Evolutionary conservation across 2,888 invertebrate species (phyloP).

Genomic region (Cheilosia grossa): DNA sequence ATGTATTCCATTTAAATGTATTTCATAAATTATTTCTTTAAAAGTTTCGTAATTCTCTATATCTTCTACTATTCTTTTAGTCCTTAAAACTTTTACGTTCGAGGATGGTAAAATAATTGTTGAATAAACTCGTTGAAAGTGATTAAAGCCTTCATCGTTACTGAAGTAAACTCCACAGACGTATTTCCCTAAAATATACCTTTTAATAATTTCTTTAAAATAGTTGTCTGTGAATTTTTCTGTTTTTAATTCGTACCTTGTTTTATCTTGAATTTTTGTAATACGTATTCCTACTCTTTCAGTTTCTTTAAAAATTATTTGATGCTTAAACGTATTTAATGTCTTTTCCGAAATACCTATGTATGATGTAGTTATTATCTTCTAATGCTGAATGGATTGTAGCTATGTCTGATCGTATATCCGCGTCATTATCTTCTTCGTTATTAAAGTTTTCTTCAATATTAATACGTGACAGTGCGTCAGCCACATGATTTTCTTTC

Average conservation of each 20-base stretch:
- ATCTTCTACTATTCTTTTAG: conserved; percentile 3
- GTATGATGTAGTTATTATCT: conserved; percentile 21
- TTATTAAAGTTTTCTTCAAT: conserved; percentile 20
- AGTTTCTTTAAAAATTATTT: conserved; percentile 28
- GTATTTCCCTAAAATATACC: conserved; percentile 6
- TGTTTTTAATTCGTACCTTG: conserved; percentile 1
- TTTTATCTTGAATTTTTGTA: conserved; percentile 16
- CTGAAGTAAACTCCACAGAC: conserved; percentile 11
- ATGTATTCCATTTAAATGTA: conserved; percentile 1
- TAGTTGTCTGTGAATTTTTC: conserved; percentile 8
- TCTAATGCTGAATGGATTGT: conserved; percentile 36
- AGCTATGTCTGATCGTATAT: conserved; percentile 24
- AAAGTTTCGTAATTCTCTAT: too few relatives aligned
- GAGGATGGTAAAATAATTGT: conserved; percentile 8
- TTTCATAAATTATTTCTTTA: too few relatives aligned
- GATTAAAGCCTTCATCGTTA: conserved; percentile 17
- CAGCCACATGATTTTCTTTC: conserved; percentile 54
- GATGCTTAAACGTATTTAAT: conserved; percentile 23
- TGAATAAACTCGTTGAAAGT: conserved; percentile 17
- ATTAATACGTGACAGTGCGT: conserved; percentile 40
- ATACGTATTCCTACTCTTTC: conserved; percentile 13
- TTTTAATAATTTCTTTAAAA: conserved; percentile 22
- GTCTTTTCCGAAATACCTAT: conserved; percentile 16
- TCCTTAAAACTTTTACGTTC: conserved; percentile 8
- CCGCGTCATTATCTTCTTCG: conserved; percentile 8